Conservation (phyloP, 1,140 invertebrate genomes). For the Luehdorfia chinensis region DNA sequence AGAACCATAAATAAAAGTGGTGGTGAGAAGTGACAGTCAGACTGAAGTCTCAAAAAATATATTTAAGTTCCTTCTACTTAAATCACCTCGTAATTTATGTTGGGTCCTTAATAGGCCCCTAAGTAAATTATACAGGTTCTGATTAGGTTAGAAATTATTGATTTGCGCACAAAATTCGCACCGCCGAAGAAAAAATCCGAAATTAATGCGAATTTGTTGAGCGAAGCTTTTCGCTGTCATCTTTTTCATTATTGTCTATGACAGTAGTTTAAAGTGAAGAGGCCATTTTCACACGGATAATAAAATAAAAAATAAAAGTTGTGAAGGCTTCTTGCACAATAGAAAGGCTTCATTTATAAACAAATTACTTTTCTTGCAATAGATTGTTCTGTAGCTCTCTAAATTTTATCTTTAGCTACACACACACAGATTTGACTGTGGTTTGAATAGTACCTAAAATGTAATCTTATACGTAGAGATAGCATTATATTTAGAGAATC, state of each 20-base stretch:
- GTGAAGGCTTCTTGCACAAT: neutral
- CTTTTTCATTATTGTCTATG: conserved; percentile 29
- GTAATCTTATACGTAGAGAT: conserved; percentile 43
- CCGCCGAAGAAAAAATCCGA: conserved; percentile 52
- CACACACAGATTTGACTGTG: conserved; percentile 5
- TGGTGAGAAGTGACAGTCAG: conserved; percentile 65
- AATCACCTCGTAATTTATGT: conserved; percentile 78
- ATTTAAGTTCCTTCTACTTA: conserved; percentile 71
- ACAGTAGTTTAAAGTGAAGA: conserved; percentile 14
- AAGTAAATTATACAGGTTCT: conserved; percentile 78
- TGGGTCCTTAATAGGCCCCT: conserved; percentile 46
- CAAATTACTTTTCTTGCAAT: conserved; percentile 19
- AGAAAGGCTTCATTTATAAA: conserved; percentile 18
- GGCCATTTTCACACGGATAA: neutral
- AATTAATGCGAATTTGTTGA: conserved; percentile 44
- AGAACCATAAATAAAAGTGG: conserved; percentile 61
- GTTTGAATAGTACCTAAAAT: conserved; percentile 49
- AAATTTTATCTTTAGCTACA: conserved; percentile 31
- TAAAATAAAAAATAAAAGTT: neutral
- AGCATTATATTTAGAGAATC: conserved; percentile 61
- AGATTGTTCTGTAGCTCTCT: conserved; percentile 52
- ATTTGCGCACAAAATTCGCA: conserved; percentile 52
- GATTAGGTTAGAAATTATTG: conserved; percentile 72
- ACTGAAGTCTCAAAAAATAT: conserved; percentile 48
- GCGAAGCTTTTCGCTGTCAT: conserved; percentile 6